A percentile compares a stretch with the other conserved stretches of the same genome.
phyloP scores from a whole-genome alignment of 2,888 invertebrate genomes.

The Tiliacea aurago region DNA sequence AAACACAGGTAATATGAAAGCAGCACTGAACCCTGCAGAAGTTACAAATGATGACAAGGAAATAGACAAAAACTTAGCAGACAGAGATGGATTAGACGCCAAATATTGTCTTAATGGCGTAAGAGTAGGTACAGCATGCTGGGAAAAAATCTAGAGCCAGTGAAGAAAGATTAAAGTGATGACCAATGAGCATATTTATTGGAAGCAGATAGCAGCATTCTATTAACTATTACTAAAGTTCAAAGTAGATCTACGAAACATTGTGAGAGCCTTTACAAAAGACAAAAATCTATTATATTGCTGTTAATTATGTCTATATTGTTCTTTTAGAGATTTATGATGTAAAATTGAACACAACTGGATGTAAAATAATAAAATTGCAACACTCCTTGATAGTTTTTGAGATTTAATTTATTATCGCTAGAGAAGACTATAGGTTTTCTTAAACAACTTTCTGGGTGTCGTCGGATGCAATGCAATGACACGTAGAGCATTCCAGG shows the following conservation, averaged over 20 bases:
- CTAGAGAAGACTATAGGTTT: background rate
- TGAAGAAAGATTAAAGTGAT: background rate
- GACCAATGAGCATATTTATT: background rate
- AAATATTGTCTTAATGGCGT: background rate
- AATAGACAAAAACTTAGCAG: background rate
- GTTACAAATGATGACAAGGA: background rate
- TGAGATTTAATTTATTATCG: background rate
- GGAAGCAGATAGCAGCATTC: background rate
- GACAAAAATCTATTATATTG: background rate
- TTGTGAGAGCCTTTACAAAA: background rate
- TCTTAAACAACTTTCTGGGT: background rate
- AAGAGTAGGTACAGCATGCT: accelerated
- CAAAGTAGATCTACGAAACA: background rate
- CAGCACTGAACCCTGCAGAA: background rate
- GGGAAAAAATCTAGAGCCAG: background rate
- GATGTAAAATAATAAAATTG: background rate
- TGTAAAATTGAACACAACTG: background rate
- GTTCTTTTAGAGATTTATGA: background rate
- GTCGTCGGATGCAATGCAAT: background rate
- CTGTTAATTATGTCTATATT: background rate
- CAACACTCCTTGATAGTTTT: background rate
- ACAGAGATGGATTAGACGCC: background rate
- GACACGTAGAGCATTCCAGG: background rate
- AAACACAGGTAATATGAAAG: too few species aligned
- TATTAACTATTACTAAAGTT: background rate